Percentiles rank a stretch among this genome's conserved stretches.
phyloP scores from a whole-genome alignment of 2,797 vertebrate genomes.

The Anabas testudineus region DNA sequence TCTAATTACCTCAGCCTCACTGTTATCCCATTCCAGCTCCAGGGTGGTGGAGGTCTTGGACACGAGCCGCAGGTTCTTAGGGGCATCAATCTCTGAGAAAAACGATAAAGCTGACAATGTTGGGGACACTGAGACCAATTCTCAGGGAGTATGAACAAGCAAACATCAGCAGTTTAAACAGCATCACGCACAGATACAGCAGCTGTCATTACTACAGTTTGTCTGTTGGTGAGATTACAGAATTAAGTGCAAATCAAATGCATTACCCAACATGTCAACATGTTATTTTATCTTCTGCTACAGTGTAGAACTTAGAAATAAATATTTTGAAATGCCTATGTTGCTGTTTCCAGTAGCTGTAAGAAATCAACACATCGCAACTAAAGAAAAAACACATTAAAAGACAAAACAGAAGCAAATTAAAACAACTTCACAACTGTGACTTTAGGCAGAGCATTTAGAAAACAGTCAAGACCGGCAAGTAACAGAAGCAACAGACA shows the following conservation, averaged over 20 bases:
- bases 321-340: too few relatives aligned
- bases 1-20: conserved; percentile 88
- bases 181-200: conserved; percentile 31
- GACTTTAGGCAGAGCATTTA: too few relatives aligned
- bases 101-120: conserved; percentile 84
- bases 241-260: not conserved
- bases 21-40: conserved; percentile 97
- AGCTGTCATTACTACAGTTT: not conserved
- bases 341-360: not conserved
- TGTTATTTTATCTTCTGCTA: not conserved
- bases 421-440: too few relatives aligned
- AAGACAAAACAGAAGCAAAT: too few relatives aligned
- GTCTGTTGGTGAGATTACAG: not conserved
- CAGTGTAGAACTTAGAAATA: too few relatives aligned
- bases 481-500: too few relatives aligned
- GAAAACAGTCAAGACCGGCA: too few relatives aligned
- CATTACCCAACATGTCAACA: not conserved
- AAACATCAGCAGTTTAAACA: conserved; percentile 55
- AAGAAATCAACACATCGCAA: not conserved
- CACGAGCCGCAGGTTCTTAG: conserved; percentile 92
- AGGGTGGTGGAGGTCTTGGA: conserved; percentile 89
- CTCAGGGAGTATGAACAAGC: conserved; percentile 65
- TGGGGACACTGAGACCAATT: conserved; percentile 81
- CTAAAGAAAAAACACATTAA: too few relatives aligned
- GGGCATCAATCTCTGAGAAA: conserved; percentile 95